Conservation (phyloP, 1,140 invertebrate genomes). For the Bactericera cockerelli region DNA sequence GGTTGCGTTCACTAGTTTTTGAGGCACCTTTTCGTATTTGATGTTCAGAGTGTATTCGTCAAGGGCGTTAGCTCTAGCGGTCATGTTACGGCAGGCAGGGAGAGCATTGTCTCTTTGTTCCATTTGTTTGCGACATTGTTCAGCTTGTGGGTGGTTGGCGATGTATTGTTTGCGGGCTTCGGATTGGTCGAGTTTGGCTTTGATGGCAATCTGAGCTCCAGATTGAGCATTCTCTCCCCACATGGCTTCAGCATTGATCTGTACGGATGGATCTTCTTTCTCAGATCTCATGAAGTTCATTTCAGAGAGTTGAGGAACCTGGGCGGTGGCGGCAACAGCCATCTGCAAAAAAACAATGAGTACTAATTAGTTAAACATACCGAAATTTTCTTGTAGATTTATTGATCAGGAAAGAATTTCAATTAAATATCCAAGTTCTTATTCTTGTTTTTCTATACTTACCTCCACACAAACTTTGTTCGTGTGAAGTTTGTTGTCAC, state of each 20-base stretch:
- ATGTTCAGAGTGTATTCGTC: constrained; percentile 32
- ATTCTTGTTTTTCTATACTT: not conserved
- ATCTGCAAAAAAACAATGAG: constrained; percentile 24
- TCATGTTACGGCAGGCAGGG: constrained; percentile 35
- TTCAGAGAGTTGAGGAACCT: constrained; percentile 30
- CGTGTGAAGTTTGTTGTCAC: not conserved
- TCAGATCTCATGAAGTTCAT: constrained; percentile 36
- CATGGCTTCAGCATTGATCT: constrained; percentile 32
- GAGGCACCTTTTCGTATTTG: constrained; percentile 30
- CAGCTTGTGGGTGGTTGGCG: constrained; percentile 25
- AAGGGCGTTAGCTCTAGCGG: constrained; percentile 30
- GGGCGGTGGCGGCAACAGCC: constrained; percentile 28
- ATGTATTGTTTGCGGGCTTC: constrained; percentile 33
- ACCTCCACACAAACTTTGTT: too few species aligned
- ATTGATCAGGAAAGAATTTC: not conserved
- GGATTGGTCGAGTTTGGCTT: constrained; percentile 32
- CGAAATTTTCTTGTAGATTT: too few species aligned
- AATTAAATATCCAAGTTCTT: not conserved
- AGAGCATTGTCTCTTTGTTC: constrained; percentile 35
- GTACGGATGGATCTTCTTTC: constrained; percentile 31
- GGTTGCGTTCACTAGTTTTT: constrained; percentile 20
- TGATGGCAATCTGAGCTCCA: constrained; percentile 18
- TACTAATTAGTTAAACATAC: not conserved
- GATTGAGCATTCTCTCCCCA: constrained; percentile 29
- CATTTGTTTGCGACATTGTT: constrained; percentile 35